phyloP scores from a whole-genome alignment of 2,888 invertebrate species.

The Chelonus formosanus region DNA sequence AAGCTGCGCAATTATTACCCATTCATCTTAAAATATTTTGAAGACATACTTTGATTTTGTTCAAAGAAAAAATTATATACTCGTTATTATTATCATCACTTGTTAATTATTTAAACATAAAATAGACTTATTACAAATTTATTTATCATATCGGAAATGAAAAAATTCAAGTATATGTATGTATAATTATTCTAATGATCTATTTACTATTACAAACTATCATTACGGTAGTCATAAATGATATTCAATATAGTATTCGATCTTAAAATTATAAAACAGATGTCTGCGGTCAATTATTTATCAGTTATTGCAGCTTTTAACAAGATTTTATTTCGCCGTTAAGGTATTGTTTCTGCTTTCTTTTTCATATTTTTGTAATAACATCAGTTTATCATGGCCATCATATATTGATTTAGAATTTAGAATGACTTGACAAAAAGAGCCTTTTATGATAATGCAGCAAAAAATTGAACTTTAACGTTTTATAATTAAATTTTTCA shows the following conservation, averaged over 20 bases:
- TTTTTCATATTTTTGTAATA: slow-evolving; percentile 23
- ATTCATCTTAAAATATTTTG: slow-evolving; percentile 17
- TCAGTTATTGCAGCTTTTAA: slow-evolving; percentile 54
- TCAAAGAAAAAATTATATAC: slow-evolving; percentile 13
- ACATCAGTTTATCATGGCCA: too few relatives aligned
- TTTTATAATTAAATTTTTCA: too few relatives aligned
- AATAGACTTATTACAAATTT: slow-evolving; percentile 8
- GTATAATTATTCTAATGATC: slow-evolving; percentile 55
- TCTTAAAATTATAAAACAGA: slow-evolving; percentile 59
- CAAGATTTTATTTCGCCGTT: slow-evolving; percentile 30
- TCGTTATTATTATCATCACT: slow-evolving; percentile 19
- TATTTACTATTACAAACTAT: slow-evolving; percentile 59
- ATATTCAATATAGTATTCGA: slow-evolving; percentile 55
- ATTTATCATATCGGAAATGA: slow-evolving; percentile 33
- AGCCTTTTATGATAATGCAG: too few relatives aligned
- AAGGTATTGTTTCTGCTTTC: slow-evolving; percentile 29
- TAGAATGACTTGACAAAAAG: too few relatives aligned
- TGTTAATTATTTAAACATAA: slow-evolving; percentile 29
- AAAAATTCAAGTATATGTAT: slow-evolving; percentile 49
- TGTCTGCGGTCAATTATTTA: slow-evolving; percentile 53
- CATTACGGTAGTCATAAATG: slow-evolving; percentile 49
- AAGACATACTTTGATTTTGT: slow-evolving; percentile 22
- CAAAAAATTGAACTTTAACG: too few relatives aligned
- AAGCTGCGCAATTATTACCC: slow-evolving; percentile 15
- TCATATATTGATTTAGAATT: too few relatives aligned